A percentile compares a stretch with the other conserved stretches of the same genome.
phyloP scores from a whole-genome alignment of 2,797 vertebrate species.

The Streptopelia turtur region DNA sequence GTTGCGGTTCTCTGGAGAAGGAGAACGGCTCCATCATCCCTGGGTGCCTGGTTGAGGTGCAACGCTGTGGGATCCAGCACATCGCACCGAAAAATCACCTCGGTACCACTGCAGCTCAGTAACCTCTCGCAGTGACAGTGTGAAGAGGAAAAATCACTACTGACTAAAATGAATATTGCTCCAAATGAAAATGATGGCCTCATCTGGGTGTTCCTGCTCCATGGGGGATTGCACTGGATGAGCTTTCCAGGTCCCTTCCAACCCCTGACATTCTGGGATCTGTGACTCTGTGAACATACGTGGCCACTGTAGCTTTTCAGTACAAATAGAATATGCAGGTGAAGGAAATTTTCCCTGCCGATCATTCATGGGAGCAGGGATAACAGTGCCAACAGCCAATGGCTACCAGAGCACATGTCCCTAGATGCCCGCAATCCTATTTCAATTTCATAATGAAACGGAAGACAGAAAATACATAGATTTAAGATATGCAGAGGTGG shows the following conservation, averaged over 20 bases:
- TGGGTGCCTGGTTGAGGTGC: rapidly evolving
- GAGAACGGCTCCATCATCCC: rapidly evolving
- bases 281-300: not conserved
- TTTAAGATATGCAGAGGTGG: slow-evolving; percentile 64
- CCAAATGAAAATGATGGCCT: not conserved
- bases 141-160: not conserved
- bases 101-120: not conserved
- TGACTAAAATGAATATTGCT: not conserved
- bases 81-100: rapidly evolving
- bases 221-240: too few relatives aligned
- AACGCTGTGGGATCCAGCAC: not conserved
- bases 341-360: not conserved
- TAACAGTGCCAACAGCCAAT: not conserved
- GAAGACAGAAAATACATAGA: not conserved
- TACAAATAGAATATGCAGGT: not conserved
- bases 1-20: not conserved
- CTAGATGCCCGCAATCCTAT: not conserved
- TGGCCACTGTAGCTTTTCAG: not conserved
- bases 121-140: not conserved
- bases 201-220: too few relatives aligned
- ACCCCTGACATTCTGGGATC: too few relatives aligned
- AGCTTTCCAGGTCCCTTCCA: too few relatives aligned
- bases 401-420: not conserved
- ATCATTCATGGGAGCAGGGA: not conserved
- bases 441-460: not conserved